phyloP scores from a whole-genome alignment of 2,888 invertebrate species.

The Ormyrus thymus region DNA sequence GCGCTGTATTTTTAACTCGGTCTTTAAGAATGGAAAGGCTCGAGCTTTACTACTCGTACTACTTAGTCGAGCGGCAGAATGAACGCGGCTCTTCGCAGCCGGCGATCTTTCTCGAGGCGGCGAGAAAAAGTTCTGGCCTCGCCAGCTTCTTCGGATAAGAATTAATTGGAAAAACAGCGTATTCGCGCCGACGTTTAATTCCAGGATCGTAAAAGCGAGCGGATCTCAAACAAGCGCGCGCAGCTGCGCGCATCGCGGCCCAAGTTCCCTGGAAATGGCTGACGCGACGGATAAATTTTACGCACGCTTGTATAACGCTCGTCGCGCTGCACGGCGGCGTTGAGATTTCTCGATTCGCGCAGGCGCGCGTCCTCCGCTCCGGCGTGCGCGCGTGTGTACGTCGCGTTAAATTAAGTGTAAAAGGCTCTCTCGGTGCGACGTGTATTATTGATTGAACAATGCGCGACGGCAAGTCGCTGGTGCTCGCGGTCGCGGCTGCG shows the following conservation, averaged over 20 bases:
- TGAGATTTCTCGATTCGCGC: neutral
- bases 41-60: constrained; percentile 30
- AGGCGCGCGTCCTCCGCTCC: neutral
- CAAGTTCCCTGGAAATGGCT: neutral
- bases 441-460: constrained; percentile 71
- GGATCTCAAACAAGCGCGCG: neutral
- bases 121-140: no score
- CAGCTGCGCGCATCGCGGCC: neutral
- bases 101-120: no score
- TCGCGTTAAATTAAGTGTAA: constrained; percentile 25
- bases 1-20: constrained; percentile 32
- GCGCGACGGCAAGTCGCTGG: constrained; percentile 42
- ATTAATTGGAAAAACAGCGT: no score
- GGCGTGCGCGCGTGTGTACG: constrained; percentile 38
- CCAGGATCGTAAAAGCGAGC: no score
- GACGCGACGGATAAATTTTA: constrained; percentile 19
- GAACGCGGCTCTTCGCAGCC: neutral
- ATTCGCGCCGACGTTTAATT: no score
- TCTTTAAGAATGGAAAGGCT: constrained; percentile 53
- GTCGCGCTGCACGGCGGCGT: neutral
- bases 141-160: no score
- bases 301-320: constrained; percentile 1
- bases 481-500: no score
- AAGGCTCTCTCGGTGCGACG: constrained; percentile 53
- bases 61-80: constrained; percentile 28